Evolutionary conservation across 2,113 vertebrate genomes (phyloP).

Genomic region (Ophthalmolycus amberensis): DNA sequence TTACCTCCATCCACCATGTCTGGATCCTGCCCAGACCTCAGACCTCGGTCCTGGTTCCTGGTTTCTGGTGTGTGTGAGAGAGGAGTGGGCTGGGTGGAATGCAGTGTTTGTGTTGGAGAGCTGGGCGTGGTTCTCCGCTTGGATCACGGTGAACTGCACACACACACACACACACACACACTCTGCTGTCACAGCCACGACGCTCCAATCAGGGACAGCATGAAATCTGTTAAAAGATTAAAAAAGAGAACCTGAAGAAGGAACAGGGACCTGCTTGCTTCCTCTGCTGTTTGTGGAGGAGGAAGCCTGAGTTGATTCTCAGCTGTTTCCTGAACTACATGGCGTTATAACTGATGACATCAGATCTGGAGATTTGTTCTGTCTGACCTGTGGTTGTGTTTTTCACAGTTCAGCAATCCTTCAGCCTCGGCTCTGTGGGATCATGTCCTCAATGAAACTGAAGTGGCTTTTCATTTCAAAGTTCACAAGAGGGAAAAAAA

Average conservation of each 20-base stretch:
- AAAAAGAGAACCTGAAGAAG: conserved; percentile 10
- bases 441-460: conserved; percentile 47
- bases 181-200: conserved; percentile 39
- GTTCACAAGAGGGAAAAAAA: conserved; percentile 37
- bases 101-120: conserved; percentile 54
- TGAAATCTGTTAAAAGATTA: conserved; percentile 36
- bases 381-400: conserved; percentile 9
- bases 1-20: neutral
- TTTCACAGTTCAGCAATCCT: neutral
- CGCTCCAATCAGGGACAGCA: conserved; percentile 34
- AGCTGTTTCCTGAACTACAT: neutral
- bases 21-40: neutral
- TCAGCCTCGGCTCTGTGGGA: conserved; percentile 32
- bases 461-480: conserved; percentile 57
- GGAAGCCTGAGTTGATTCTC: conserved; percentile 16
- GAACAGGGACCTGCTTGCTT: conserved; percentile 23
- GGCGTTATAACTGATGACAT: neutral
- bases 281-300: conserved; percentile 10
- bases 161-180: conserved; percentile 9
- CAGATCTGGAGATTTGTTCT: neutral
- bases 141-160: conserved; percentile 27
- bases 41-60: neutral
- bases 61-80: neutral
- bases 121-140: conserved; percentile 51
- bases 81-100: conserved; percentile 43